Base-by-base conservation (phyloP, 2,113 vertebrate genomes). In the Pterocles orientalis region DNA sequence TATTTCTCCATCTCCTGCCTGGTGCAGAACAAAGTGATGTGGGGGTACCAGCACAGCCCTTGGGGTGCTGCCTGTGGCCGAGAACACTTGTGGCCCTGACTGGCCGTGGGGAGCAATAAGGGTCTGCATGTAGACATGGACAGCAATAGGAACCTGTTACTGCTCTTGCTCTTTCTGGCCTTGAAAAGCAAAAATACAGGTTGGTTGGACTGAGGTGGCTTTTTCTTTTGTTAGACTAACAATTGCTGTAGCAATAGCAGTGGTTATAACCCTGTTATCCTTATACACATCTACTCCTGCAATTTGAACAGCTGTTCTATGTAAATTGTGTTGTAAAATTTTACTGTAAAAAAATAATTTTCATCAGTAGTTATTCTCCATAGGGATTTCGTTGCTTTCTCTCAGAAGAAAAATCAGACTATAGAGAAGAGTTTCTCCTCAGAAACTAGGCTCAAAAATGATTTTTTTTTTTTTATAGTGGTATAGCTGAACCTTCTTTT, bases 271-370 rank as follows among this genome's bases (percentile, higher is more conserved):
- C 39, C 41, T 31, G 13, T 54, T 45, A 66, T 45, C 65, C 18
- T 26, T 54, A 36, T 56, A 54, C 31, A 33, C 20, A 81, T 25
- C 65, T 64, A 33, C 18, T 80, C 23, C 23, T 58, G 76, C 28
- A 14, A 12, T 51, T 94, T 39, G 2, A 3, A 64, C 47, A 86
- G n/a, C 83, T 95, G 71, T 7, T 73, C 62, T 78, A 78, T 77
- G 64, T 85, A 94, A 88, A 86, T 81, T 33, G 29, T 78, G 48
- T 48, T 85, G 56, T 84, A 34, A 71, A 89, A 79, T 33, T 85
- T 85, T 17, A 81, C 58, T 48, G 34, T 51, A 75, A 78, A 94
- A 94, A 62, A 86, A 56, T 86, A 0, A 19, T 7, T 68, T 91
- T 75, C 24, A 12, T 66, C 0, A 0, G 14, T 73, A 54, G 13